Conservation (phyloP, 2,797 vertebrate genomes). For the Florisuga fusca region DNA sequence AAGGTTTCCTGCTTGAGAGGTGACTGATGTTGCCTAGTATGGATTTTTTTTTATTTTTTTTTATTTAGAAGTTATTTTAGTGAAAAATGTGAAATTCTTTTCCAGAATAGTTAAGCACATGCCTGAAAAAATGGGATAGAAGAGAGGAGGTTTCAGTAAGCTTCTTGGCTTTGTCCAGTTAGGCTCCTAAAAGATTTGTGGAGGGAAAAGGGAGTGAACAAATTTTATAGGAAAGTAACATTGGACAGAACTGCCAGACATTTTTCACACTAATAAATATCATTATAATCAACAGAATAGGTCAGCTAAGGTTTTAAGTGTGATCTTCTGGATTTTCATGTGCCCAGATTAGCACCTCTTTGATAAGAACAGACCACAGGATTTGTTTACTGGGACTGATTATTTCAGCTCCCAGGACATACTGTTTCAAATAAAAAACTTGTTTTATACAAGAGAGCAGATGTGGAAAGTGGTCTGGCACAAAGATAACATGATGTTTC, state of each 20-base stretch:
- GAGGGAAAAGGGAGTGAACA: background rate
- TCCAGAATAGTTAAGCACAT: background rate
- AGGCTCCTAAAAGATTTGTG: background rate
- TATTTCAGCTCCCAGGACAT: background rate
- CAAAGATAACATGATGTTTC: background rate
- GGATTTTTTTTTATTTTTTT: background rate
- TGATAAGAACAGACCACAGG: background rate
- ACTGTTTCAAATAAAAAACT: background rate
- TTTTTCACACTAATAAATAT: background rate
- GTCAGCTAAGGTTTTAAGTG: background rate
- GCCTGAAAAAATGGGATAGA: background rate
- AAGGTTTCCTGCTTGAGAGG: background rate
- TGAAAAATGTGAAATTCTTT: background rate
- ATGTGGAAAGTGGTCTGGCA: background rate
- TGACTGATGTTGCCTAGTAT: background rate
- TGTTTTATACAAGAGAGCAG: background rate
- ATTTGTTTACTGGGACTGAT: background rate
- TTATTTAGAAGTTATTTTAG: background rate
- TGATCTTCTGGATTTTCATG: background rate
- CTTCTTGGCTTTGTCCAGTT: background rate
- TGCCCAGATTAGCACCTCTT: background rate
- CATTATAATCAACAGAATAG: rapidly evolving
- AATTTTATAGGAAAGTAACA: background rate
- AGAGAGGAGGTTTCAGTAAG: background rate
- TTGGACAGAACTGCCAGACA: background rate